A percentile compares a stretch with the other conserved stretches of the same genome.
Evolutionary conservation across 37 sponge, comb jelly and placozoan species (phyloP).

Genomic region (Crambe crambe): DNA sequence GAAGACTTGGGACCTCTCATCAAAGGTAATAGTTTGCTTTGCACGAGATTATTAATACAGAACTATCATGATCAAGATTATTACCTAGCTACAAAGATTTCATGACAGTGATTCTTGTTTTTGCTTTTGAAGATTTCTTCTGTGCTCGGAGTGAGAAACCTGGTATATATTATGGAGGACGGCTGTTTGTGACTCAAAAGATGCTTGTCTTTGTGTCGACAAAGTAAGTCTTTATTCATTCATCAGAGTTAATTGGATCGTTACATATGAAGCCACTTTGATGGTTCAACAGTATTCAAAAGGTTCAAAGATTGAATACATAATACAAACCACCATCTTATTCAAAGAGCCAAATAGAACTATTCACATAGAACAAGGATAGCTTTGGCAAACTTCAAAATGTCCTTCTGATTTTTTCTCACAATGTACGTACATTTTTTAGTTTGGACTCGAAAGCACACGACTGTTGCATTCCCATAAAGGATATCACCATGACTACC

Average conservation of each 20-base stretch:
- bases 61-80: too few relatives aligned
- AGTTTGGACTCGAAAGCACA: background rate
- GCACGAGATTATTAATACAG: background rate
- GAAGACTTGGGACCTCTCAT: slow-evolving; percentile 11
- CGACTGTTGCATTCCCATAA: background rate
- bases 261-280: too few relatives aligned
- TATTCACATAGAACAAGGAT: too few relatives aligned
- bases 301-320: too few relatives aligned
- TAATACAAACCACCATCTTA: too few relatives aligned
- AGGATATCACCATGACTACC: slow-evolving; percentile 1
- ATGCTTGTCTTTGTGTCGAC: slow-evolving; percentile 63
- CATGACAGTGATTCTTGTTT: too few relatives aligned
- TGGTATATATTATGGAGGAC: slow-evolving; percentile 41
- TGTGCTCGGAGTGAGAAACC: slow-evolving; percentile 40
- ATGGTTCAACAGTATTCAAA: too few relatives aligned
- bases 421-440: too few relatives aligned
- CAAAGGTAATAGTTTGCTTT: slow-evolving; percentile 11
- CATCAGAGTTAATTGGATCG: background rate
- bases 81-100: too few relatives aligned
- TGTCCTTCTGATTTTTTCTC: too few relatives aligned
- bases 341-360: too few relatives aligned
- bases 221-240: slow-evolving; percentile 19
- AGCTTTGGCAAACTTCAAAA: too few relatives aligned
- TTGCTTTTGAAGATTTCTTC: slow-evolving; percentile 48
- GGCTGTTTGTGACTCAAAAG: slow-evolving; percentile 55